These are phyloP conservation scores for Lacanobia oleracea DNA, from an alignment of 2,888 invertebrate genomes.

Conservation along the genomic window DNA sequence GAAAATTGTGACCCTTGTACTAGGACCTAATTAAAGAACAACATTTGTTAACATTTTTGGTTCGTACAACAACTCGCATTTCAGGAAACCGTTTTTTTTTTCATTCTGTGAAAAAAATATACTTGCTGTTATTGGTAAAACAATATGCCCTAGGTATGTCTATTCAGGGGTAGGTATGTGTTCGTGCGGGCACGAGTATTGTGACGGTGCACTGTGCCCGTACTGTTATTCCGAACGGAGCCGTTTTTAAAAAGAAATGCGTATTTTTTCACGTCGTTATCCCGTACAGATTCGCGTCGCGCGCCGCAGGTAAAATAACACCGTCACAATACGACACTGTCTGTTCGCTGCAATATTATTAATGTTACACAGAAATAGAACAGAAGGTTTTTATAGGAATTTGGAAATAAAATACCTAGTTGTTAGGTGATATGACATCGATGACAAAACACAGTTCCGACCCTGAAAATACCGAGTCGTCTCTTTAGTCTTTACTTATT, in stretches of 20 bases:
- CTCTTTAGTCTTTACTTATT: neutral
- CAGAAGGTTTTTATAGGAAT: neutral
- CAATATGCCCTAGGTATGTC: neutral
- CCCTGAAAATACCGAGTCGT: too few relatives aligned
- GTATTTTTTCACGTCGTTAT: slow-evolving; percentile 49
- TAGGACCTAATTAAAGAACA: neutral
- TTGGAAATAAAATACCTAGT: neutral
- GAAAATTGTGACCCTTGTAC: neutral
- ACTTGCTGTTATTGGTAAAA: slow-evolving; percentile 1
- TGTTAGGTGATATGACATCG: neutral
- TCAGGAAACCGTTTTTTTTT: too few relatives aligned
- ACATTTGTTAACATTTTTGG: neutral
- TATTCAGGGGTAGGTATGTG: neutral
- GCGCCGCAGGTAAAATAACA: slow-evolving; percentile 5
- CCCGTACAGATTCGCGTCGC: slow-evolving; percentile 23
- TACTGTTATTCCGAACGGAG: slow-evolving; percentile 9
- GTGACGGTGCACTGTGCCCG: neutral
- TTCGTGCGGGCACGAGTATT: neutral
- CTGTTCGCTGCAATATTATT: neutral
- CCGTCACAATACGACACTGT: neutral
- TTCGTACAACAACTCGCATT: neutral
- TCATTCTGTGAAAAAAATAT: neutral
- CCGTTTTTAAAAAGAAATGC: slow-evolving; percentile 35
- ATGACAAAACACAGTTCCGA: neutral
- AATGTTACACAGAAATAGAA: neutral